A percentile compares a stretch with the other conserved stretches of the same genome.
These are phyloP conservation scores for Oriolus oriolus DNA, from an alignment of 2,113 vertebrate species.

Conservation along the genomic window DNA sequence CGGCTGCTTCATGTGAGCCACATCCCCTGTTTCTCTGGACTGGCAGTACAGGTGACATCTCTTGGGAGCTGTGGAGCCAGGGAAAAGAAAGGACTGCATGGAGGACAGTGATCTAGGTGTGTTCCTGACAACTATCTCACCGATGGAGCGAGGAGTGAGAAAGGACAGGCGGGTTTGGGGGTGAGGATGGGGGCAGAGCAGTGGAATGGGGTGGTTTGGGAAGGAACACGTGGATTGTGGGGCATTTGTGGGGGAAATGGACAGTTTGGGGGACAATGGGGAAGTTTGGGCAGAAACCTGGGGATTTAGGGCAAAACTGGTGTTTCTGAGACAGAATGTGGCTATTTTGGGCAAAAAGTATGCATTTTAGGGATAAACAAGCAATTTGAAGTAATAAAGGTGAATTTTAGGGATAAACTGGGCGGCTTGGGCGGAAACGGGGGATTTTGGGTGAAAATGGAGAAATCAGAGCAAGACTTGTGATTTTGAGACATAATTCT, in stretches of 20 bases:
- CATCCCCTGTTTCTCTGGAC: slow-evolving; percentile 84
- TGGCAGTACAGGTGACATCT: slow-evolving; percentile 95
- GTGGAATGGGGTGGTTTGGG: not conserved
- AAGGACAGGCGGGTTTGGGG: not conserved
- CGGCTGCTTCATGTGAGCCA: slow-evolving; percentile 90
- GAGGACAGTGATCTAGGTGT: not conserved
- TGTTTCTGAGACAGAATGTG: not conserved
- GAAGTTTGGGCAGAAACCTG: not conserved
- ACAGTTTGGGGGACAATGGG: not conserved
- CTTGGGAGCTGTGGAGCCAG: slow-evolving; percentile 77
- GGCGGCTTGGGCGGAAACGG: fast-evolving
- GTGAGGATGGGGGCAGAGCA: not conserved
- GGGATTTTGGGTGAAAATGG: not conserved
- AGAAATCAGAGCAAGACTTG: not conserved
- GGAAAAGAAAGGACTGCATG: not conserved
- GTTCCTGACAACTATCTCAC: not conserved
- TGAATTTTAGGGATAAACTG: not conserved
- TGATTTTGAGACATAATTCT: not conserved
- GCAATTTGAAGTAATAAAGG: not conserved
- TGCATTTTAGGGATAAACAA: not conserved
- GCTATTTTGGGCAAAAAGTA: not conserved
- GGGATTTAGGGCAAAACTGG: not conserved
- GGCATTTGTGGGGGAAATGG: not conserved
- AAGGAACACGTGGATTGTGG: fast-evolving
- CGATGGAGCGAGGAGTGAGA: fast-evolving